Base-by-base conservation (phyloP, 1,140 invertebrate species). In the Saccostrea cuccullata region DNA sequence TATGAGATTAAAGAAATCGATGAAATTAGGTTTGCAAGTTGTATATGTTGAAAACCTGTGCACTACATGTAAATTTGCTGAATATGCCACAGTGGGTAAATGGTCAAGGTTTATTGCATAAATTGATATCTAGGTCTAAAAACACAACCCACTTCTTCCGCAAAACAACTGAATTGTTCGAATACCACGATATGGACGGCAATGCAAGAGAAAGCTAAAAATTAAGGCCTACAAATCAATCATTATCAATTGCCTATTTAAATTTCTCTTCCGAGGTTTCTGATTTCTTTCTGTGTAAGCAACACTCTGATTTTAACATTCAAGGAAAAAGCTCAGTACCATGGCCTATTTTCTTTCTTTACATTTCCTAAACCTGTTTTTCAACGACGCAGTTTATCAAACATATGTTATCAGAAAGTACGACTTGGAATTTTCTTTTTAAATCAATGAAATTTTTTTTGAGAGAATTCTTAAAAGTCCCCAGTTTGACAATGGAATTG, bases 291-390 rank as follows among this genome's bases (percentile, higher is more conserved):
- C 70, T 77, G 20, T 13, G 55, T 55, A 84, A 55, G 55, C 40
- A 84, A 84, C 47, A 6, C 8, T 84, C 82, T 84, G 82, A 55
- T n/a, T 84, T 56, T 55, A 55, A 17, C 67, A 23, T 11, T 15
- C 20, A 55, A 5, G 20, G 82, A 84, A 84, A 84, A 84, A n/a
- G 40, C 20, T 20, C 17, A 23, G 82, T 55, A 84, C 82, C 47
- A 20, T 84, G 82, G 82, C 17, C 40, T 36, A 36, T 84, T 23
- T 56, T 5, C 9, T 55, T 55, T 55, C 30, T 12, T 30, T 30
- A 55, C 82, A 84, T 55, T 55, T 55, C 8, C 40, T 56, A 84
- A 55, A 20, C n/a, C 82, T 40, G 9, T 56, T 20, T 56, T 26
- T 77, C 70, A 77, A 77, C 26, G 23, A 77, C 23, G 30, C 5